Percentiles rank a stretch among this genome's conserved stretches.
Evolutionary conservation across 2,797 vertebrate genomes (phyloP).

Genomic region (Nasua narica): DNA sequence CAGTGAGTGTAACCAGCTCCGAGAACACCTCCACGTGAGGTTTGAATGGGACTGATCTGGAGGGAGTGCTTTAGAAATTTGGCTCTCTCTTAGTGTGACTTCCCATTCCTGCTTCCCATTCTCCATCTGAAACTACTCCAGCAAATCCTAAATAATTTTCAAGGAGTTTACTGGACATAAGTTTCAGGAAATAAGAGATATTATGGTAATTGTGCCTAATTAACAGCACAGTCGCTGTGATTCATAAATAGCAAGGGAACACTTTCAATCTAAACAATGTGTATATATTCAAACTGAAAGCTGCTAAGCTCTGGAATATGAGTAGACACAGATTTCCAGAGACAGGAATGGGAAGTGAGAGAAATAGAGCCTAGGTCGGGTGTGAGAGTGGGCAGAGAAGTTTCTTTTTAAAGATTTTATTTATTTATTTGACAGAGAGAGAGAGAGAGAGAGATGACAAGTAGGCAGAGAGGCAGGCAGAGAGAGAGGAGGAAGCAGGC

Average conservation of each 20-base stretch:
- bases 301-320: neutral
- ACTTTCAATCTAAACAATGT: neutral
- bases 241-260: neutral
- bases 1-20: neutral
- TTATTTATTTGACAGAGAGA: too few relatives aligned
- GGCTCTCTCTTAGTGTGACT: neutral
- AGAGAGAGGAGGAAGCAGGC: neutral
- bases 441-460: neutral
- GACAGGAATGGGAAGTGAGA: neutral
- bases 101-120: neutral
- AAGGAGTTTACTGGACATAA: neutral
- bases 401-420: neutral
- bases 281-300: neutral
- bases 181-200: neutral
- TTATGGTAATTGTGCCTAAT: neutral
- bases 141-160: neutral
- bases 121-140: neutral
- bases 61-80: neutral
- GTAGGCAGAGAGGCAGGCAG: neutral
- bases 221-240: neutral
- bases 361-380: neutral
- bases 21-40: neutral
- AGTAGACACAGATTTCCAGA: neutral
- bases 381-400: fast-evolving
- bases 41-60: neutral